Base-by-base conservation (phyloP, 2,888 invertebrate genomes). In the Pammene fasciana region DNA sequence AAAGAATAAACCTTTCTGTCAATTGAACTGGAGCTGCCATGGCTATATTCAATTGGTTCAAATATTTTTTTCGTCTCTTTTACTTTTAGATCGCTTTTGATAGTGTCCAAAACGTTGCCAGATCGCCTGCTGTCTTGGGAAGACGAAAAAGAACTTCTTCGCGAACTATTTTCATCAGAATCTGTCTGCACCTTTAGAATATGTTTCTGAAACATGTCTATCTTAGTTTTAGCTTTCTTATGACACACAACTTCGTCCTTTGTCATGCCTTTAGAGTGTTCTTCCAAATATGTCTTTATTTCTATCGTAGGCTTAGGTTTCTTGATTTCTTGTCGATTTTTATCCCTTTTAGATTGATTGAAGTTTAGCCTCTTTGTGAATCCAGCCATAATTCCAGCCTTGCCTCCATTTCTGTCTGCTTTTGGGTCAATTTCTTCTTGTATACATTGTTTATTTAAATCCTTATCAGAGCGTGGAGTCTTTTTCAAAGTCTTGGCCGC, bases 201-300 rank as follows among this genome's bases (percentile, higher is more conserved):
- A 68, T 91, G 89, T 73, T 89, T 92, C 83, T 93, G 93, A 67
- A 93, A 93, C 86, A 92, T 86, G 72, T 93, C 92, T 6, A 93
- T 93, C 76, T 90, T 90, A 0, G 85, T 82, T 77, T 89, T 92
- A 0, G 93, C 93, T 79, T 91, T 91, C 55, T 84, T 88, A 68
- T 89, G 86, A 71, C 90, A 92, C 8, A 93, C 79, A 0, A 85
- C 86, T 79, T 90, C 88, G 18, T 90, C 90, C 77, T 88, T 89
- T 0, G 82, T 83, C 76, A 82, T 82, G n/a, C 85, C 85, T 75
- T 73, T 82, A 0, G 81, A 83, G 70, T 86, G 86, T 71, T 88
- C 88, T 78, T 89, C 92, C 13, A 76, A 79, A 67, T 93, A 93
- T 0, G 92, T 86, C 74, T 88, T 86, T 41, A 93, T 90, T 81